Conservation (phyloP, 2,113 vertebrate genomes). For the Eretmodus cyanostictus region DNA sequence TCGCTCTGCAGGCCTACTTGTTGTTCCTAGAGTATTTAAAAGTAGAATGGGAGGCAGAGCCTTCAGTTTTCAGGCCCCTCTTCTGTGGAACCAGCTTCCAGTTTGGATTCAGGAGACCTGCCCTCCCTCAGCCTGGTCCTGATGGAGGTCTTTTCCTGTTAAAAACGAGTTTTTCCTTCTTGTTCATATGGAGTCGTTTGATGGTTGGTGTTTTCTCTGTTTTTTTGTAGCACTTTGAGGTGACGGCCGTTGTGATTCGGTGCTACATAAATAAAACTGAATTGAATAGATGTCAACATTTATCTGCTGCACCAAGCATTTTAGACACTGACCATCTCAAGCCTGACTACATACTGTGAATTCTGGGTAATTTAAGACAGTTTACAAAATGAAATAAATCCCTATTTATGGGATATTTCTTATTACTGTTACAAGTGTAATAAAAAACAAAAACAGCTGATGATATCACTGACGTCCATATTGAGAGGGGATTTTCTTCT, state of each 20-base stretch:
- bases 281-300: neutral
- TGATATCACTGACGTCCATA: neutral
- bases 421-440: neutral
- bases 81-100: neutral
- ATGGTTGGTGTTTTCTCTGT: neutral
- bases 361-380: neutral
- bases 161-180: neutral
- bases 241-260: fast-evolving
- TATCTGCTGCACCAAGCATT: neutral
- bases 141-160: neutral
- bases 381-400: neutral
- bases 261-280: neutral
- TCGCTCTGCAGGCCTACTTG: neutral
- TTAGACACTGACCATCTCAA: neutral
- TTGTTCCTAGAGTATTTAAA: neutral
- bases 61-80: neutral
- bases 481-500: neutral
- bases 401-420: neutral
- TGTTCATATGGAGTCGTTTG: fast-evolving
- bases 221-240: neutral
- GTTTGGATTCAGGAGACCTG: neutral
- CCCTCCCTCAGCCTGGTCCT: neutral
- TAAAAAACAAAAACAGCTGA: neutral
- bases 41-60: neutral
- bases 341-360: neutral